Base-by-base conservation (phyloP, 2,888 invertebrate species). In the Mythimna lalbum region DNA sequence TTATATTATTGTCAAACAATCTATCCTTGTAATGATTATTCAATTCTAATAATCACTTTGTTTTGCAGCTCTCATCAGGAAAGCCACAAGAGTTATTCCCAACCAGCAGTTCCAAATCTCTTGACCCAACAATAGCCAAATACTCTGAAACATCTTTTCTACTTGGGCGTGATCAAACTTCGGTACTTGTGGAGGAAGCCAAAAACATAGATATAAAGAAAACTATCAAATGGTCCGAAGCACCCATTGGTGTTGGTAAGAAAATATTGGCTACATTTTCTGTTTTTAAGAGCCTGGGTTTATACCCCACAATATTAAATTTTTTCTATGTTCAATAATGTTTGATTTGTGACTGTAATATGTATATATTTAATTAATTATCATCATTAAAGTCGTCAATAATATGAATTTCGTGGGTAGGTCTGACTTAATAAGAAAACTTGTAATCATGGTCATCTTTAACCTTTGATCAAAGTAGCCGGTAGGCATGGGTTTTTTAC, bases 101-200 rank as follows among this genome's bases (percentile, higher is more conserved):
- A 0, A 98, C 98, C 4, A 98, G 98, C 73, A 97, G 97, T 74
- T 97, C 97, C 0, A 97, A 97, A 86, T 97, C 97, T 19, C 97
- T 97, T 55, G 99, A 99, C 88, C 98, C 99, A 0, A 98, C 97
- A 68, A 97, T 98, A 84, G 97, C 97, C n/a, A 97, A 98, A 86
- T 96, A 98, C 76, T 97, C 97, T 0, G 97, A 98, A 75, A 97
- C 96, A 65, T 97, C 97, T 31, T 98, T 99, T 89, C 97, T 98
- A 9, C 96, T 99, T 43, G 98, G 98, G 0, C 97, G 98, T 86
- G 99, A 99, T 91, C 97, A 97, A 59, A 98, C 98, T 86, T 98
- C 99, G 0, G 98, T 99, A 74, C 96, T 99, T 5, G 97, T 99
- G 69, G 98, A 99, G 90, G 97, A 97, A 61, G 84, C 87, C 27